phyloP scores from a whole-genome alignment of 2,797 vertebrate genomes.

The Syndactyla subalaris region DNA sequence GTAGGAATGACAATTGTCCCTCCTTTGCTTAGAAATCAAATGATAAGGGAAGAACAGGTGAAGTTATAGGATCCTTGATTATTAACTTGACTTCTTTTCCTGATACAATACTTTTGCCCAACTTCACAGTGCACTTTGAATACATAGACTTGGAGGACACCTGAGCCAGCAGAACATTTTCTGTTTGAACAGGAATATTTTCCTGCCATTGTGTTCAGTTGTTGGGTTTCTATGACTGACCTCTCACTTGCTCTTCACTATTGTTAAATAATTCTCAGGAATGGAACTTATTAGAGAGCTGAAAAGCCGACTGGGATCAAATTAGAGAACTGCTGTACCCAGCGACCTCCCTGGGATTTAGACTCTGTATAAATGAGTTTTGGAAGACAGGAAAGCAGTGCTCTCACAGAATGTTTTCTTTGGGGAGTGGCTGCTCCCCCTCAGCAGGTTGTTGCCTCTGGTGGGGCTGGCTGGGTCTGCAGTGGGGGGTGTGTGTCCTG shows the following conservation, averaged over 20 bases:
- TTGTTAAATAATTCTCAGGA: neutral
- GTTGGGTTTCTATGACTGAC: neutral
- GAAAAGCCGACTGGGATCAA: neutral
- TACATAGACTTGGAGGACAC: neutral
- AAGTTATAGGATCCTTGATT: neutral
- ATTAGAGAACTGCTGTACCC: neutral
- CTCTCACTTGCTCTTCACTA: neutral
- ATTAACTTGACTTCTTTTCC: neutral
- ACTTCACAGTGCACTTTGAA: neutral
- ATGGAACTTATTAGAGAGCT: neutral
- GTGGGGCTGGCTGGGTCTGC: neutral
- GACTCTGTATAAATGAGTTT: neutral
- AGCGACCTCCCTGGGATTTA: neutral
- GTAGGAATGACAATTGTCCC: neutral
- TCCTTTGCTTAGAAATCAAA: neutral
- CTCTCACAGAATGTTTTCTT: neutral
- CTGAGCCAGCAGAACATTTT: neutral
- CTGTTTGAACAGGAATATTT: neutral
- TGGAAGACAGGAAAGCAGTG: neutral
- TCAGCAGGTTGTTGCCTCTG: neutral
- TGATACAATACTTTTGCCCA: neutral
- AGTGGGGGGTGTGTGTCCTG: neutral
- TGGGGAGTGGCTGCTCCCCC: neutral
- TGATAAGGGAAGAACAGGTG: neutral
- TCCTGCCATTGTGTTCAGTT: neutral